Base-by-base conservation (phyloP, 2,888 invertebrate genomes). In the Drosophila suboccidentalis region DNA sequence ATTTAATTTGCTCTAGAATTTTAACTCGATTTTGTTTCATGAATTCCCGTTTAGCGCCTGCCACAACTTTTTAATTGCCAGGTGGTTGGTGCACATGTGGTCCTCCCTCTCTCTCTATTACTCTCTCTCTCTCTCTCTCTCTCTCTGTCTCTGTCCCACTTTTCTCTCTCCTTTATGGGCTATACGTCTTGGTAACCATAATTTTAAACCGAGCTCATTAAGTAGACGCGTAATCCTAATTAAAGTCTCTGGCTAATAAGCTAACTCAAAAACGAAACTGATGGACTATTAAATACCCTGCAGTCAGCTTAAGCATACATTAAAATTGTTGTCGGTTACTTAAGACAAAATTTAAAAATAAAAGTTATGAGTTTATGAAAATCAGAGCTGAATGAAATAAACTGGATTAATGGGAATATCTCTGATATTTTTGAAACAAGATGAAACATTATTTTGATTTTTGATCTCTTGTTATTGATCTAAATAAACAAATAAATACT, bases 21-120 rank as follows among this genome's bases (percentile, higher is more conserved):
- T 84, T 77, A 82, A 81, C 79, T 81, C 71, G 68, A 82, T 85
- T 85, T 67, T 36, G 62, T 67, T 71, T 34, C 58, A 47, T 44
- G 75, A 69, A 65, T 53, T 61, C 36, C 66, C 80, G 73, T 70
- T 83, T 80, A 80, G 75, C 66, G 71, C 38, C 38, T 44, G 58
- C 58, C 67, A 75, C 65, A 85, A 84, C 80, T 85, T 85, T 84
- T 81, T 87, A 84, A 85, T 84, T 85, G 81, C 70, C 81, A 71
- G 70, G 66, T 72, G 74, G 55, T 44, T 72, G 74, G 55, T 44
- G 68, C 34, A 50, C 29, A 44, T 46, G 44, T 36, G 62, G 36
- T 53, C 5, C 26, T 26, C 26, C 26, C 26, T 22, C 22, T 3
- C n/a, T n/a, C n/a, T n/a, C n/a, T n/a, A n/a, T n/a, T n/a, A n/a